phyloP scores from a whole-genome alignment of 1,140 invertebrate genomes.

The Drosophila hydei region DNA sequence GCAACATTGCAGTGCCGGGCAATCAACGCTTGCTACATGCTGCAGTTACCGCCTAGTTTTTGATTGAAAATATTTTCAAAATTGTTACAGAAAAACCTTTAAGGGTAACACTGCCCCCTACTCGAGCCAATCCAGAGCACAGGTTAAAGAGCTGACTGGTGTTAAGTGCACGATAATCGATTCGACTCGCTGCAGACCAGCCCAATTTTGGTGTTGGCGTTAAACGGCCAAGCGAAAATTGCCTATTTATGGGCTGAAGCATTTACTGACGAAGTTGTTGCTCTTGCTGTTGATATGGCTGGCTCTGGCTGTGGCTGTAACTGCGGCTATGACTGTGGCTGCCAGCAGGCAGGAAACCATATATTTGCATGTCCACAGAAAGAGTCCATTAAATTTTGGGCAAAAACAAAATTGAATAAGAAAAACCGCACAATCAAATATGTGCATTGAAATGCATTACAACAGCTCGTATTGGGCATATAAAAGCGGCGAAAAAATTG shows the following conservation, averaged over 20 bases:
- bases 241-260: slow-evolving; percentile 68
- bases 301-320: no score
- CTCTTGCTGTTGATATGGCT: slow-evolving; percentile 4
- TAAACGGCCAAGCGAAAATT: slow-evolving; percentile 73
- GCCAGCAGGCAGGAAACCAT: slow-evolving; percentile 63
- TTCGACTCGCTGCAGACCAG: slow-evolving; percentile 63
- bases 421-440: slow-evolving; percentile 24
- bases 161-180: slow-evolving; percentile 82
- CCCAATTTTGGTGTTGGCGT: slow-evolving; percentile 67
- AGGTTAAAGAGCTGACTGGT: slow-evolving; percentile 77
- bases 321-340: background rate
- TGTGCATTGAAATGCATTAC: slow-evolving; percentile 55
- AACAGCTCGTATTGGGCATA: slow-evolving; percentile 23
- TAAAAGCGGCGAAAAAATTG: slow-evolving; percentile 33
- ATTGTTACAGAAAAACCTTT: slow-evolving; percentile 70
- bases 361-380: slow-evolving; percentile 70
- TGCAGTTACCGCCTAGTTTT: slow-evolving; percentile 57
- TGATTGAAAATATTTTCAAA: slow-evolving; percentile 75
- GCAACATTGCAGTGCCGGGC: slow-evolving; percentile 21
- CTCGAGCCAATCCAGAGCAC: slow-evolving; percentile 19
- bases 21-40: slow-evolving; percentile 50
- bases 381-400: slow-evolving; percentile 50
- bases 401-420: slow-evolving; percentile 8
- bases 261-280: slow-evolving; percentile 21
- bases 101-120: slow-evolving; percentile 59